These are phyloP conservation scores for Helicoverpa zea DNA, from an alignment of 1,140 invertebrate genomes.

Conservation along the genomic window DNA sequence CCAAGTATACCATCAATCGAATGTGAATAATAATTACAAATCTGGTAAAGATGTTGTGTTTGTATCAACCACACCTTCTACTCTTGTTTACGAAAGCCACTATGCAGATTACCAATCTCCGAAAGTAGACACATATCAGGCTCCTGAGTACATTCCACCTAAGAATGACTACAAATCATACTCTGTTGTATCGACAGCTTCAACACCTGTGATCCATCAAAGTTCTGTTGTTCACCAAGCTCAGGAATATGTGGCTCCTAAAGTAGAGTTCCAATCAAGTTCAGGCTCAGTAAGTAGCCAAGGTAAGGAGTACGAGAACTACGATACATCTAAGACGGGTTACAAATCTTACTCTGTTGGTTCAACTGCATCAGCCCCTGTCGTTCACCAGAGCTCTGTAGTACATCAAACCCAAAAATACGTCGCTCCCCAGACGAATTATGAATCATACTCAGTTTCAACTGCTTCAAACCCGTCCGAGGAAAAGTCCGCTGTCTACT, in stretches of 20 bases:
- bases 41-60: conserved; percentile 69
- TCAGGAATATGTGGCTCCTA: conserved; percentile 54
- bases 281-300: background rate
- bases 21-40: conserved; percentile 58
- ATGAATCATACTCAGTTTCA: too few relatives aligned
- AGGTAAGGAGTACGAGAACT: background rate
- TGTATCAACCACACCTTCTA: conserved; percentile 78
- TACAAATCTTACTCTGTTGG: conserved; percentile 66
- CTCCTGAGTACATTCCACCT: conserved; percentile 77
- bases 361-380: conserved; percentile 58
- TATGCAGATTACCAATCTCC: conserved; percentile 72
- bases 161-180: conserved; percentile 69
- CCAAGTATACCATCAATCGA: conserved; percentile 74
- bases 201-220: conserved; percentile 65
- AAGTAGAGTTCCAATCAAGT: conserved; percentile 25
- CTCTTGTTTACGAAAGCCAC: conserved; percentile 78
- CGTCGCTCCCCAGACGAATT: too few relatives aligned
- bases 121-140: conserved; percentile 67
- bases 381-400: conserved; percentile 42
- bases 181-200: conserved; percentile 65
- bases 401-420: too few relatives aligned
- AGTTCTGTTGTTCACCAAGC: conserved; percentile 54
- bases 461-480: too few relatives aligned
- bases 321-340: conserved; percentile 59
- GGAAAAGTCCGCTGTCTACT: too few relatives aligned